Evolutionary conservation across 2,113 vertebrate genomes (phyloP).

Genomic region (Jaculus jaculus): DNA sequence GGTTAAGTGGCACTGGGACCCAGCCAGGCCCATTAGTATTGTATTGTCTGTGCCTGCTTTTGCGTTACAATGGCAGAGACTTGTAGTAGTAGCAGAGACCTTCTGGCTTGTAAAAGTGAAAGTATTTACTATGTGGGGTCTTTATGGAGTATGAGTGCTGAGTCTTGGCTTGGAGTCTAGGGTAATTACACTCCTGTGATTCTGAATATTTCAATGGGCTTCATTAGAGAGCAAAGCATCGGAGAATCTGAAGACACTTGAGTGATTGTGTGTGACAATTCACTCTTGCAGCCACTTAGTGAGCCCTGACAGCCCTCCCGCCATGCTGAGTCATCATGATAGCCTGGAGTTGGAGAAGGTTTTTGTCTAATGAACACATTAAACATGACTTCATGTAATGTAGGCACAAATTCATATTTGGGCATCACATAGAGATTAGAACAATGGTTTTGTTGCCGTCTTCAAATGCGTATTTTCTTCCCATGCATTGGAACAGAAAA

Average conservation of each 20-base stretch:
- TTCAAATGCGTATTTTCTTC: neutral
- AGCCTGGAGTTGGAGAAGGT: neutral
- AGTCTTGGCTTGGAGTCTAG: neutral
- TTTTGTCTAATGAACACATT: neutral
- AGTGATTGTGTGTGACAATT: neutral
- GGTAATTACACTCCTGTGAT: neutral
- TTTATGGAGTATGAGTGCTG: neutral
- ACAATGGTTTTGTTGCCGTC: neutral
- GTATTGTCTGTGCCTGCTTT: neutral
- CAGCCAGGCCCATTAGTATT: neutral
- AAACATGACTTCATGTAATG: neutral
- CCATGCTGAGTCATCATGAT: accelerated
- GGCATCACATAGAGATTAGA: neutral
- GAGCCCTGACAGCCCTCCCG: accelerated
- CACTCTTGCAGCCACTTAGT: too few relatives aligned
- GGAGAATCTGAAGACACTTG: neutral
- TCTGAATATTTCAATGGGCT: neutral
- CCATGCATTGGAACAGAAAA: neutral
- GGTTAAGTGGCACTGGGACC: neutral
- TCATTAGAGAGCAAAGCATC: neutral
- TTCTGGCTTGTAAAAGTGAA: neutral
- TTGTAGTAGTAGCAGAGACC: neutral
- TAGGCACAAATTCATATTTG: neutral
- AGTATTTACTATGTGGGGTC: neutral
- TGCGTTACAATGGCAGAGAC: neutral